Evolutionary conservation across 2,888 invertebrate species (phyloP), one percentile per base, ranked within the genome.

Genomic region (Drosophila mayaguana): DNA sequence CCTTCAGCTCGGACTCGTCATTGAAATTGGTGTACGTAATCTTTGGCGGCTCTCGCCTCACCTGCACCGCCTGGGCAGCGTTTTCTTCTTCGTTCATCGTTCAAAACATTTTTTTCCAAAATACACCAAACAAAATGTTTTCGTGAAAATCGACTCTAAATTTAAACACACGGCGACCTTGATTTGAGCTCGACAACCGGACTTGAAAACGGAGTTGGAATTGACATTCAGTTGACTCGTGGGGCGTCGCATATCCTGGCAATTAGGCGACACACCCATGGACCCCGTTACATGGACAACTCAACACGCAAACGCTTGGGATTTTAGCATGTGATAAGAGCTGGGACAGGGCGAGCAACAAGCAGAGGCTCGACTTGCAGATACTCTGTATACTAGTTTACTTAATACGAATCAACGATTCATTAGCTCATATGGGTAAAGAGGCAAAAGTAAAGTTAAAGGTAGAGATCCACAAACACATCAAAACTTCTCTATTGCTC

Each of bases 41-140:
- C 51, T 51, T 34, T 0, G 59, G 50, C 8, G 98, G 28, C 6
- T n/a, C 36, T 6, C 18, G 28, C 43, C 5, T 5, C 14, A 20
- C n/a, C 25, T 22, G 12, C 25, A 20, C 32, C 9, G 16, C 20
- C 46, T 43, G 22, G 9, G 2, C 32, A 12, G 28, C 32, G 59
- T 25, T 59, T 12, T 36, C 22, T 40, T 45, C 11, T n/a, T 72
- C 66, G 12, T 16, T 34, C 75, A 75, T 77, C 28, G 28, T 59
- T 42, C 22, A 72, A 38, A 28, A 56, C 43, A 60, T 63, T 43
- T 51, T 55, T 20, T 43, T 43, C 7, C 7, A 4, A 28, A 54
- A 40, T 18, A 54, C 28, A 14, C 14, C 20, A 55, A 42, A 18
- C 42, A 32, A 56, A 56, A 56, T 42, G 16, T 20, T 20, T 43